Evolutionary conservation across 2,797 vertebrate genomes (phyloP).

Genomic region (Geotrypetes seraphini): DNA sequence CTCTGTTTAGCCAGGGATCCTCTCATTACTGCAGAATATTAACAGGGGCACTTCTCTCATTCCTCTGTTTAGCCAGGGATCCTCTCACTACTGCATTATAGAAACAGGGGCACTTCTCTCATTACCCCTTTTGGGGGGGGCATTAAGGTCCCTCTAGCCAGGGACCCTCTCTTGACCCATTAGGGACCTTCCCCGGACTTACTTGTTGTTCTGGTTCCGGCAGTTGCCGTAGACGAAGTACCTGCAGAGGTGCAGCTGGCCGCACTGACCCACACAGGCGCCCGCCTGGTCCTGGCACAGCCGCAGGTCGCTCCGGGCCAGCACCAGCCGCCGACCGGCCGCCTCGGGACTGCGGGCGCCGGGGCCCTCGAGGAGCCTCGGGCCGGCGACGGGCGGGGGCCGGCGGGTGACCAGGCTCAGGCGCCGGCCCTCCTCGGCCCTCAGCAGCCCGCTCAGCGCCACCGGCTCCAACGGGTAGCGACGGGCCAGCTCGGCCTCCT

Average conservation of each 20-base stretch:
- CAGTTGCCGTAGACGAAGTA: slow-evolving; percentile 69
- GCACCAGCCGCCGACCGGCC: slow-evolving; percentile 14
- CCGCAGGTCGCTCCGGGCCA: slow-evolving; percentile 45
- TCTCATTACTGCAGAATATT: no score
- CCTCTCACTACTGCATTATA: no score
- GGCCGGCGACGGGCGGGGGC: background rate
- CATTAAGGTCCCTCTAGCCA: no score
- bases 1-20: no score
- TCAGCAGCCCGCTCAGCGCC: background rate
- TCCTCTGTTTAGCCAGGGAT: no score
- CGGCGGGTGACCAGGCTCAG: slow-evolving; percentile 21
- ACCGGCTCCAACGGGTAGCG: slow-evolving; percentile 10
- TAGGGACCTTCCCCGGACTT: slow-evolving; percentile 1
- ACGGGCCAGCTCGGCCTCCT: slow-evolving; percentile 26
- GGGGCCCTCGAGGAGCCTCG: background rate
- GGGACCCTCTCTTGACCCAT: no score
- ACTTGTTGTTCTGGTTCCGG: slow-evolving; percentile 50
- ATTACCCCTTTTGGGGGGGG: no score
- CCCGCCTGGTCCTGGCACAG: slow-evolving; percentile 50
- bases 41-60: no score
- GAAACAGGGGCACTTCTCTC: no score
- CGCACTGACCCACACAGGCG: slow-evolving; percentile 40
- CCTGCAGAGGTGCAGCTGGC: slow-evolving; percentile 71
- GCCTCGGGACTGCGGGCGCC: no score
- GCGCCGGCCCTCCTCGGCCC: background rate